These are phyloP conservation scores for Porites evermanni DNA, from an alignment of 92 coral and sea anemone genomes.

Conservation along the genomic window DNA sequence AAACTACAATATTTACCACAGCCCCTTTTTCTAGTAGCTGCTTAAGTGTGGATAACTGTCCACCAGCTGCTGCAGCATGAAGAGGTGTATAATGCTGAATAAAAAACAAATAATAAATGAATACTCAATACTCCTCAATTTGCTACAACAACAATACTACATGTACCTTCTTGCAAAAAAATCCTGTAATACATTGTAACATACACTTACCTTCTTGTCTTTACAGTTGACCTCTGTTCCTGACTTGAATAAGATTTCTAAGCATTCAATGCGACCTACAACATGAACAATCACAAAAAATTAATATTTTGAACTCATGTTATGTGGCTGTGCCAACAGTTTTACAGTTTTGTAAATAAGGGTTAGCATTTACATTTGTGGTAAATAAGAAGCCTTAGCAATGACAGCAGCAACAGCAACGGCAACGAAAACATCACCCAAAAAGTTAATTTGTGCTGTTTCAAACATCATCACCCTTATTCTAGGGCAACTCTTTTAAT, in stretches of 20 bases:
- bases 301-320: too few species aligned
- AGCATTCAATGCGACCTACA: constrained; percentile 92
- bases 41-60: constrained; percentile 84
- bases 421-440: too few species aligned
- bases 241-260: constrained; percentile 81
- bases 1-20: not conserved
- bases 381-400: too few species aligned
- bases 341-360: too few species aligned
- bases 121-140: not conserved
- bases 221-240: constrained; percentile 87
- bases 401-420: too few species aligned
- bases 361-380: too few species aligned
- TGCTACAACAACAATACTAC: not conserved
- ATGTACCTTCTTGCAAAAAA: not conserved
- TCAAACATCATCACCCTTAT: too few species aligned
- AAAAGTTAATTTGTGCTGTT: too few species aligned
- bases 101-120: not conserved
- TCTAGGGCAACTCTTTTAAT: too few species aligned
- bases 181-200: not conserved
- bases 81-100: constrained; percentile 89
- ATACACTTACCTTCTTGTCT: constrained; percentile 83
- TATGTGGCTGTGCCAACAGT: too few species aligned
- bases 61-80: constrained; percentile 98
- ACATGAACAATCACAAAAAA: not conserved
- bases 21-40: constrained; percentile 86